Evolutionary conservation across 2,797 vertebrate species (phyloP), one percentile per base, ranked within the genome.

Genomic region (Alcedo quadribrachys): DNA sequence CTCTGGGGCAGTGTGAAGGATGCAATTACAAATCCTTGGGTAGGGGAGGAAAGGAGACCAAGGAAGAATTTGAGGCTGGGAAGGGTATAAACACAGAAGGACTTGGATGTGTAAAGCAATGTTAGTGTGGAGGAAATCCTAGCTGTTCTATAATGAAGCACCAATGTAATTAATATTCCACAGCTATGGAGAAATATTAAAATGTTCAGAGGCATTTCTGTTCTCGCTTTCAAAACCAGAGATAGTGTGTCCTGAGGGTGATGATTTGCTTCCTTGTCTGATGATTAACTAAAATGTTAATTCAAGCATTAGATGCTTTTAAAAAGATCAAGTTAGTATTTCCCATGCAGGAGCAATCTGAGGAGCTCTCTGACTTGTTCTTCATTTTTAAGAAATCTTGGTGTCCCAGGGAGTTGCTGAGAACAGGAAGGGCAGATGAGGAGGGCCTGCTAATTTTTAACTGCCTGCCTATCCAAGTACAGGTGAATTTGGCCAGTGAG

Each of bases 1-100:
- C 43, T 48, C 0, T 0, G 8, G 60, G 58, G 11, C 10, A 70
- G 79, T 74, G 20, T 27, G 27, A 73, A 73, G 30, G 40, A 69
- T 2, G 5, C 19, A 51, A 1, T 79, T 86, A 66, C 35, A 65
- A 84, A 66, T 60, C 13, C 37, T 67, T 20, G 62, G 12, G 3
- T 7, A 62, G 33, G 12, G 33, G 11, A 51, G n/a, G 33, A 43
- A 40, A 28, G 21, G 46, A 74, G 25, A 51, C 12, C 4, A 35
- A 32, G 67, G 57, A 74, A 24, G 15, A 79, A 62, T 42, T 20
- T 5, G 2, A 51, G 17, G 8, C 53, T 51, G 53, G 45, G 46
- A 42, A 37, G 24, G 42, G 14, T 15, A 15, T 0, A 1, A 42
- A 28, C 46, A 20, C 0, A 2, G 33, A 67, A 63, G 37, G 18